Evolutionary conservation across 1,140 invertebrate genomes (phyloP).

Genomic region (Pissodes strobi): DNA sequence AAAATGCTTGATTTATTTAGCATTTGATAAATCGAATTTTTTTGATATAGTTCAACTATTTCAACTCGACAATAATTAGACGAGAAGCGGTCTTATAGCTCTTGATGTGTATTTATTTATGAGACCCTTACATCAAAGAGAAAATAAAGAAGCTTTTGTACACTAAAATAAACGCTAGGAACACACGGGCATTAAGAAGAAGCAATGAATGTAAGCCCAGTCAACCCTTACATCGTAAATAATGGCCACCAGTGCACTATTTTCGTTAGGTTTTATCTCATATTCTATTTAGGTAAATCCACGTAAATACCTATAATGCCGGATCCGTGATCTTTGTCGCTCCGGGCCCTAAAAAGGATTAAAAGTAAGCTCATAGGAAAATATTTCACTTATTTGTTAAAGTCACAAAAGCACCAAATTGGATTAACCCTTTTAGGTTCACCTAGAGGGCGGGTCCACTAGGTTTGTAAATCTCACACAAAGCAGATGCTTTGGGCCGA

Average conservation of each 20-base stretch:
- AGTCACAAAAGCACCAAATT: constrained; percentile 38
- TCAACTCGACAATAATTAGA: too few species aligned
- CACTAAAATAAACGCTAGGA: constrained; percentile 20
- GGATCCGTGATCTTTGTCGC: constrained; percentile 24
- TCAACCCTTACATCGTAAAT: constrained; percentile 24
- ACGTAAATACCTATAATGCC: constrained; percentile 27
- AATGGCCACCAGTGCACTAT: constrained; percentile 20
- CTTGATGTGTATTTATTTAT: too few species aligned
- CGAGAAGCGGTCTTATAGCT: too few species aligned
- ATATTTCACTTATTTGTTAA: constrained; percentile 36
- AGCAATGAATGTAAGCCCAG: constrained; percentile 9
- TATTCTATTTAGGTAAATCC: constrained; percentile 29
- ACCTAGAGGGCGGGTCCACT: too few species aligned
- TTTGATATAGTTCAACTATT: too few species aligned
- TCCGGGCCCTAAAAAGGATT: constrained; percentile 26
- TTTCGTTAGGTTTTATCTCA: constrained; percentile 19
- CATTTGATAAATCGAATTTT: too few species aligned
- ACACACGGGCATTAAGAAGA: constrained; percentile 3
- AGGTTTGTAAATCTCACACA: too few species aligned
- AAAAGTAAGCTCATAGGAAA: constrained; percentile 24
- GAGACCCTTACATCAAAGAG: neutral
- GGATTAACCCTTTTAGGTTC: constrained; percentile 38
- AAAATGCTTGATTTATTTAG: too few species aligned
- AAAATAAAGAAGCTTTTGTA: constrained; percentile 9
- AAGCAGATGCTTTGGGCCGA: too few species aligned